Evolutionary conservation across 2,113 vertebrate species (phyloP), one percentile per base, ranked within the genome.

Genomic region (Varanus komodoensis): DNA sequence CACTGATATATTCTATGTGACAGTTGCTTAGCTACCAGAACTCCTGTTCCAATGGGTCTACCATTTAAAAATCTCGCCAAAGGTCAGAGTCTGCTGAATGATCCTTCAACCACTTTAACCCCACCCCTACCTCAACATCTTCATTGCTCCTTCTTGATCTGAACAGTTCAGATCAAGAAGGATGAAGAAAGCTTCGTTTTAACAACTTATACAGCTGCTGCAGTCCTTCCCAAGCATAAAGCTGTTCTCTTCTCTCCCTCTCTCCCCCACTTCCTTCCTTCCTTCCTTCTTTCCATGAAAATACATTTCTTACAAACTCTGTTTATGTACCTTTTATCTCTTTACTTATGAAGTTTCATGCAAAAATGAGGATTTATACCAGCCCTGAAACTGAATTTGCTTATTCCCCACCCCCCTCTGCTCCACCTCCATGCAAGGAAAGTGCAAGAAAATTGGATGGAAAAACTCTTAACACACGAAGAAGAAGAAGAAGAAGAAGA

Each of bases 21-120:
- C 94, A 95, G 95, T 94, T 94, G 93, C 92, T 92, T 94, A 93
- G 93, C 84, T 95, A 96, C 94, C 93, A 96, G 94, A 87, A 29
- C 48, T 91, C 92, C 93, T 54, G 77, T 89, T 93, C 91, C 84
- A 82, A 86, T 82, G 86, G 52, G 91, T 86, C 74, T 90, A 86
- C 88, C 91, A n/a, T 87, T 91, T 88, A 75, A 92, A 93, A 95
- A 95, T 86, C 87, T 87, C 85, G 85, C 89, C 94, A 93, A 93
- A 92, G 93, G 92, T 94, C 90, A 96, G 90, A 93, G 88, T 25
- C 54, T 48, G 90, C 11, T 54, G 82, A 38, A 87, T 86, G 82
- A 94, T 91, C 89, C 88, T 79, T 89, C 38, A 23, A 29, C 84
- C 61, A 89, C 89, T 91, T 82, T 88, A 82, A 92, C 90, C n/a